Evolutionary conservation across 2,888 invertebrate genomes (phyloP), one percentile per base, ranked within the genome.

Genomic region (Nebria brevicollis): DNA sequence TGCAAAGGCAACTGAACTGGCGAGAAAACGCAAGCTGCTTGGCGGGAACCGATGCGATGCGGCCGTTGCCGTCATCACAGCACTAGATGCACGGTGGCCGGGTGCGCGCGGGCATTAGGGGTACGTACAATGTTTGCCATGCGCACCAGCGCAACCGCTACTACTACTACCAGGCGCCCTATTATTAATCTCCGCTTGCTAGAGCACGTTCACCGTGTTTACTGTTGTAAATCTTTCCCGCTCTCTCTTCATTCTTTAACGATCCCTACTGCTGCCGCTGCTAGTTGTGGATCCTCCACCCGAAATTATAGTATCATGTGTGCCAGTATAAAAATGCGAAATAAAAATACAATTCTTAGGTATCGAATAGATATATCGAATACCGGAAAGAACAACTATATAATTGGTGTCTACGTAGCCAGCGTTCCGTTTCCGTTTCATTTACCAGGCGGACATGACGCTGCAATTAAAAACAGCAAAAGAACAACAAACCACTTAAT

Each of bases 1-100:
- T 80, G 75, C 70, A 72, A 26, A 80, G 80, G 80, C 80, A 80
- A 80, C 80, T 80, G 80, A 80, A 80, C 80, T 80, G 64, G 73
- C 72, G 15, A 66, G 54, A 20, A 26, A 68, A 25, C 20, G 80
- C 72, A 54, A 43, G 66, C 73, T 41, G 75, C 80, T 80, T 80
- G 80, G 80, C 80, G 80, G 80, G 80, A 80, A 79, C 79, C 34
- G 68, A 66, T 15, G 72, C 73, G 70, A 66, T 26, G 66, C 79
- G 79, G 79, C 41, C 79, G 75, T 75, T 75, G 75, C 64, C 73
- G 79, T 65, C 43, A 15, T 25, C 73, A n/a, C 8, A 72, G 65
- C 20, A 20, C 20, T 65, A 13, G 79, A 43, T 11, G 75, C 42
- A 54, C 72, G 72, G 72, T n/a, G 26, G 4, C 13, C 34, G 72